A percentile compares a stretch with the other conserved stretches of the same genome.
Conservation (phyloP, 2,888 invertebrate genomes). For the Himalopsyche japonica region DNA sequence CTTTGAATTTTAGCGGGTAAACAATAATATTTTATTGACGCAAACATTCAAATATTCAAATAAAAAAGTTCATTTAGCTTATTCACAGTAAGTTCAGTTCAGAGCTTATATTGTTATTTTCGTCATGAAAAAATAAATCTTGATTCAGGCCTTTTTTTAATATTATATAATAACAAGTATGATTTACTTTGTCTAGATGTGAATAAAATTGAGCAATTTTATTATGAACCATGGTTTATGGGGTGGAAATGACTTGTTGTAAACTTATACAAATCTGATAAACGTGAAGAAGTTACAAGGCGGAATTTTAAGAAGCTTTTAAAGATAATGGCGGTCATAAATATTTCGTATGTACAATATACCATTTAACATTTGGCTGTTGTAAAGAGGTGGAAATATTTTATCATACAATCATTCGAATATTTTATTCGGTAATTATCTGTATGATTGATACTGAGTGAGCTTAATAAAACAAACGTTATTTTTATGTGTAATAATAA, state of each 20-base stretch:
- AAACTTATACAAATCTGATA: slow-evolving; percentile 18
- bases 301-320: slow-evolving; percentile 33
- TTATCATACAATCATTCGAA: background rate
- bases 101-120: too few relatives aligned
- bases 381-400: background rate
- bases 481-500: too few relatives aligned
- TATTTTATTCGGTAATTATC: background rate
- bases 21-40: too few relatives aligned
- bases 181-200: background rate
- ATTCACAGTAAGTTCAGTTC: too few relatives aligned
- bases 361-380: slow-evolving; percentile 24
- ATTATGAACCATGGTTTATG: slow-evolving; percentile 16
- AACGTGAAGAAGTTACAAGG: slow-evolving; percentile 35
- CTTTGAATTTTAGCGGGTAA: too few relatives aligned
- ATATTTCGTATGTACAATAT: slow-evolving; percentile 12
- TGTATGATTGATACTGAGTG: too few relatives aligned
- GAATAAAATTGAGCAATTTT: background rate
- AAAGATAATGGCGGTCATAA: slow-evolving; percentile 31
- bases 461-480: too few relatives aligned
- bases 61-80: too few relatives aligned
- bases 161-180: background rate
- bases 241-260: slow-evolving; percentile 31
- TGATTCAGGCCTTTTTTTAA: background rate
- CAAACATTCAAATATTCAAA: too few relatives aligned
- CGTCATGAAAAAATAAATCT: background rate